Evolutionary conservation across 1,140 invertebrate genomes (phyloP).

Genomic region (Heterodera carotae): DNA sequence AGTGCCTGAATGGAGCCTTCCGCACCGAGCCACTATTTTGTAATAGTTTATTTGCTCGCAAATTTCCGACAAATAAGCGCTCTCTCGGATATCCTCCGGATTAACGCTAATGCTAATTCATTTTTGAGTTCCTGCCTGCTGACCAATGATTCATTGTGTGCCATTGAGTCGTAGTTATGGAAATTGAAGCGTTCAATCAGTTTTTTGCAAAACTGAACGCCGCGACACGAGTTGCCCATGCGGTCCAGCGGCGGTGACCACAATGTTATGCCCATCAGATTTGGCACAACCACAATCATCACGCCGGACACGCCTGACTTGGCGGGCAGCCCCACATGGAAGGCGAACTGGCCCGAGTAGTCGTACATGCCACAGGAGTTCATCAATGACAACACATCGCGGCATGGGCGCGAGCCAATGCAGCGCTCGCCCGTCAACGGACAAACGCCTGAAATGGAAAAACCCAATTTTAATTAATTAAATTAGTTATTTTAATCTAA

Average conservation of each 20-base stretch:
- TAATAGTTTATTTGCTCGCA: no score
- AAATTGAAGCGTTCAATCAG: conserved; percentile 48
- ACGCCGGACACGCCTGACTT: conserved; percentile 90
- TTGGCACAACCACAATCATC: conserved; percentile 89
- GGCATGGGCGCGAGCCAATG: conserved; percentile 77
- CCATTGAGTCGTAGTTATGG: conserved; percentile 77
- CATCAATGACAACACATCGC: conserved; percentile 74
- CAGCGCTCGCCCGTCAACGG: conserved; percentile 55
- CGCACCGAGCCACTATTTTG: no score
- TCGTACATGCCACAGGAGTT: conserved; percentile 72
- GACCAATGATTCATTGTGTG: conserved; percentile 79
- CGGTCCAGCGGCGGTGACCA: conserved; percentile 89
- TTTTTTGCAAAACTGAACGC: conserved; percentile 82
- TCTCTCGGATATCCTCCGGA: no score
- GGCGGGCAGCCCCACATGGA: conserved; percentile 86
- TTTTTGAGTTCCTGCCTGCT: no score
- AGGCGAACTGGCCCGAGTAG: conserved; percentile 51
- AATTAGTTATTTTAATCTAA: conserved; percentile 10
- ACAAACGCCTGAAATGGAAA: conserved; percentile 66
- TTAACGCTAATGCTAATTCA: no score
- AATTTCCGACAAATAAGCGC: no score
- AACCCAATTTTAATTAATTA: neutral
- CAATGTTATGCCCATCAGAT: conserved; percentile 89
- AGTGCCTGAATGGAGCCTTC: no score
- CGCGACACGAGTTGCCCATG: conserved; percentile 84